Percentiles rank a stretch among this genome's conserved stretches.
These are phyloP conservation scores for Muntiacus reevesi DNA, from an alignment of 2,113 vertebrate species.

Conservation along the genomic window DNA sequence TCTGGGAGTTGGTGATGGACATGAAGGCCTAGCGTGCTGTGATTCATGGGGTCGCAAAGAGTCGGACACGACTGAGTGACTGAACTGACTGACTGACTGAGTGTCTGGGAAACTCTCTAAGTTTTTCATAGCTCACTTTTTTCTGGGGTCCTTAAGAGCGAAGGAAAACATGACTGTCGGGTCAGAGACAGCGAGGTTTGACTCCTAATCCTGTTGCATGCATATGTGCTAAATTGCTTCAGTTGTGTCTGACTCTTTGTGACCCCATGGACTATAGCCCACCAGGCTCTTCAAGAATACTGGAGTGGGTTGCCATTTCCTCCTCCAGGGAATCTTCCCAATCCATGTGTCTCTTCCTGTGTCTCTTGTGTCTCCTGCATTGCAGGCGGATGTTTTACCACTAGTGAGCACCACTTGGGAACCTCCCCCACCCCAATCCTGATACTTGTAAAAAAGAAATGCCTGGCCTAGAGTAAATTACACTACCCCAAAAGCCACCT, in stretches of 20 bases:
- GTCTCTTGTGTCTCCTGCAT: neutral
- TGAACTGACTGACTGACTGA: too few relatives aligned
- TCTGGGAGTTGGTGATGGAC: too few relatives aligned
- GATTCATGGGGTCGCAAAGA: too few relatives aligned
- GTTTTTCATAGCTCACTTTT: neutral
- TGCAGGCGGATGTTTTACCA: neutral
- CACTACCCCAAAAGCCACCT: neutral
- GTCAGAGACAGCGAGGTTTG: neutral
- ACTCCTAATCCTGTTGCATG: neutral
- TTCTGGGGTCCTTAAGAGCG: neutral
- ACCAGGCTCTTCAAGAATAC: neutral
- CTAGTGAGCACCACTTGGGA: neutral
- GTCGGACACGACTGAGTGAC: too few relatives aligned
- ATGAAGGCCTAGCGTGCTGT: too few relatives aligned
- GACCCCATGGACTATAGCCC: neutral
- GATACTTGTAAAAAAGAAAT: neutral
- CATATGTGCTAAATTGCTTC: neutral
- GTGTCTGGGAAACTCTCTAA: neutral
- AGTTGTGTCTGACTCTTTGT: neutral
- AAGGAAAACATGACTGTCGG: neutral
- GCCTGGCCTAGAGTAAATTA: neutral
- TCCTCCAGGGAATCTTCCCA: neutral
- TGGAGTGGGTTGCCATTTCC: neutral
- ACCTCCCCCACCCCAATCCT: neutral
- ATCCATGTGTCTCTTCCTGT: neutral